Conservation (phyloP, 2,888 invertebrate genomes). For the Seira musarum region DNA sequence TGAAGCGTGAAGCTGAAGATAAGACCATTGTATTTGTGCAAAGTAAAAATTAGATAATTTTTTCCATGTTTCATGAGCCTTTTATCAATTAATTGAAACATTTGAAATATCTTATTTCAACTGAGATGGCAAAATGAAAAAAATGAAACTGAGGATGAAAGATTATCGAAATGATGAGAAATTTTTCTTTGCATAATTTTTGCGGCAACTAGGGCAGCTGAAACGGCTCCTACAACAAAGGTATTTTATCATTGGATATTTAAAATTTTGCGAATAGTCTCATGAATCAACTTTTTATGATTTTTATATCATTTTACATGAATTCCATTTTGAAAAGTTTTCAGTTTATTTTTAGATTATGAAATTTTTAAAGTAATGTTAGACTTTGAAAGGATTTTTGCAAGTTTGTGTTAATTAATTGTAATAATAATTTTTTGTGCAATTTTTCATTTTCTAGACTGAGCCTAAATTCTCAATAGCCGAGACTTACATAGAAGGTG, state of each 20-base stretch:
- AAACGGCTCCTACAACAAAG: conserved; percentile 61
- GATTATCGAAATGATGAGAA: conserved; percentile 72
- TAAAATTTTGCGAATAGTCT: not conserved
- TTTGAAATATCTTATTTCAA: conserved; percentile 12
- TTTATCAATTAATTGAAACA: no score
- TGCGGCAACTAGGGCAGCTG: conserved; percentile 68
- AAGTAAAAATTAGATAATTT: no score
- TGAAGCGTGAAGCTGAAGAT: no score
- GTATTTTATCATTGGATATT: conserved; percentile 29
- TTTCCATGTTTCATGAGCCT: no score
- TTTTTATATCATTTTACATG: not conserved
- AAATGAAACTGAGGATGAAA: conserved; percentile 1
- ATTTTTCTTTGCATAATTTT: no score
- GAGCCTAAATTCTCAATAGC: conserved; percentile 67
- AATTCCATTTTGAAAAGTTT: no score
- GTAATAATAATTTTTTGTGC: not conserved
- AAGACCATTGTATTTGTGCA: no score
- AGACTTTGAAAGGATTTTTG: no score
- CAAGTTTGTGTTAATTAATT: no score
- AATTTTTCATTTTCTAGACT: conserved; percentile 40
- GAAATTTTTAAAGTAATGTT: no score
- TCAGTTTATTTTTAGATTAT: no score
- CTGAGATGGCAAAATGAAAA: not conserved
- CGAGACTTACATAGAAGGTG: conserved; percentile 69
- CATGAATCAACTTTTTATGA: not conserved